A percentile compares a stretch with the other conserved stretches of the same genome.
These are phyloP conservation scores for Manis crassicaudata DNA, from an alignment of 2,797 vertebrate species.

Conservation along the genomic window DNA sequence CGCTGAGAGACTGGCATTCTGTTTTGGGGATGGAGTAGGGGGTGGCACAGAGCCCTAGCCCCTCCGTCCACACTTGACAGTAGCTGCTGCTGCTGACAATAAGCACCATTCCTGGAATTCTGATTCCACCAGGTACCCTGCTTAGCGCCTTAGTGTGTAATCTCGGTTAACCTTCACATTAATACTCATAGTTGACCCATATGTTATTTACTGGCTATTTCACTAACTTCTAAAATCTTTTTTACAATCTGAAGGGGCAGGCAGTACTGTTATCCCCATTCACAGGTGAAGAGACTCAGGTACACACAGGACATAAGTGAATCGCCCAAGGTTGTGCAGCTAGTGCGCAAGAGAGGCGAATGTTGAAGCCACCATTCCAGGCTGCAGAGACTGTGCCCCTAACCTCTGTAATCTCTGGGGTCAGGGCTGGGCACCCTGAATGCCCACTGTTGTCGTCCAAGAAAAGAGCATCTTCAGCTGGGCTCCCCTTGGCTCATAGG, in stretches of 20 bases:
- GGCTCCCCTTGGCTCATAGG: neutral
- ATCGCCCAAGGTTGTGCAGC: neutral
- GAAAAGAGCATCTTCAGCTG: neutral
- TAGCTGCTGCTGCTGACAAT: neutral
- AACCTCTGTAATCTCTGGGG: neutral
- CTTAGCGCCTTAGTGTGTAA: rapidly evolving
- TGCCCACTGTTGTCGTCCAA: neutral
- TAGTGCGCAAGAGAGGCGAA: neutral
- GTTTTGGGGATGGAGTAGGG: neutral
- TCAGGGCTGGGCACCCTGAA: neutral
- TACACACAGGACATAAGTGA: neutral
- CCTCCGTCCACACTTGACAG: neutral
- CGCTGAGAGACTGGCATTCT: neutral
- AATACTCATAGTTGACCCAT: neutral
- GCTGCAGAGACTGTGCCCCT: neutral
- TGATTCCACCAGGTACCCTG: neutral
- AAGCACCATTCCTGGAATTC: neutral
- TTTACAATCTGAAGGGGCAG: neutral
- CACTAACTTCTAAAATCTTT: neutral
- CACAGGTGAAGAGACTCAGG: neutral
- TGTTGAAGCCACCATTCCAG: neutral
- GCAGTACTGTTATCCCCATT: neutral
- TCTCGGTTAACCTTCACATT: neutral
- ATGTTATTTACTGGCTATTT: neutral
- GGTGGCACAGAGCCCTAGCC: neutral